phyloP scores from a whole-genome alignment of 2,888 invertebrate species.

The Ormyrus rosae region DNA sequence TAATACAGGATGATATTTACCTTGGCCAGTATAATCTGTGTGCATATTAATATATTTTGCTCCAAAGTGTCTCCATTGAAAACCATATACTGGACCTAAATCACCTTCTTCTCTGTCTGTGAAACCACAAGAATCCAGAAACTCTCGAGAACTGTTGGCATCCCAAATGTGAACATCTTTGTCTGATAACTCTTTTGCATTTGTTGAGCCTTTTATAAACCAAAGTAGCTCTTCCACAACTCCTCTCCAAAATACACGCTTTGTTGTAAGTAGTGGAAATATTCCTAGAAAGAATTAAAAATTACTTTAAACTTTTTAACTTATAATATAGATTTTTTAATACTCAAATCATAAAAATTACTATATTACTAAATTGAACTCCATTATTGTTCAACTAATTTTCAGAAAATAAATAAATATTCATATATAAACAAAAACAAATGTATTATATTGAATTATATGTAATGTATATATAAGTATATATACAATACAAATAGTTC shows the following conservation, averaged over 20 bases:
- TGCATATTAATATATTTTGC: slow-evolving; percentile 90
- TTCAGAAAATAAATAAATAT: background rate
- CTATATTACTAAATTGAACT: background rate
- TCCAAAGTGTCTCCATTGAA: slow-evolving; percentile 99
- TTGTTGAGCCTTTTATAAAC: slow-evolving; percentile 95
- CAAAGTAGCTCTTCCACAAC: slow-evolving; percentile 95
- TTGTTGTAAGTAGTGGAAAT: slow-evolving; percentile 95
- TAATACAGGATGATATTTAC: slow-evolving; percentile 57
- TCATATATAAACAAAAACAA: background rate
- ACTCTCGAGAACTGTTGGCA: slow-evolving; percentile 92
- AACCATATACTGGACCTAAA: slow-evolving; percentile 97
- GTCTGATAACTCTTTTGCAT: slow-evolving; percentile 87
- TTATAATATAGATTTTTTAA: background rate
- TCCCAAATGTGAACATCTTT: slow-evolving; percentile 97
- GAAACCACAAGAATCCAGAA: slow-evolving; percentile 92
- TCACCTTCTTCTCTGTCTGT: slow-evolving; percentile 93
- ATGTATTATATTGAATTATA: background rate
- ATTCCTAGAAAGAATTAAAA: slow-evolving; percentile 69
- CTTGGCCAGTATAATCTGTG: slow-evolving; percentile 85
- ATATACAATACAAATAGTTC: background rate
- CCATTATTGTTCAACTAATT: background rate
- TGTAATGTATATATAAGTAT: background rate
- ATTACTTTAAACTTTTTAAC: slow-evolving; percentile 9
- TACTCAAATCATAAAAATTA: background rate
- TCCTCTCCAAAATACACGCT: slow-evolving; percentile 93